A percentile compares a stretch with the other conserved stretches of the same genome.
Conservation (phyloP, 2,797 vertebrate genomes). For the Mycteria americana region DNA sequence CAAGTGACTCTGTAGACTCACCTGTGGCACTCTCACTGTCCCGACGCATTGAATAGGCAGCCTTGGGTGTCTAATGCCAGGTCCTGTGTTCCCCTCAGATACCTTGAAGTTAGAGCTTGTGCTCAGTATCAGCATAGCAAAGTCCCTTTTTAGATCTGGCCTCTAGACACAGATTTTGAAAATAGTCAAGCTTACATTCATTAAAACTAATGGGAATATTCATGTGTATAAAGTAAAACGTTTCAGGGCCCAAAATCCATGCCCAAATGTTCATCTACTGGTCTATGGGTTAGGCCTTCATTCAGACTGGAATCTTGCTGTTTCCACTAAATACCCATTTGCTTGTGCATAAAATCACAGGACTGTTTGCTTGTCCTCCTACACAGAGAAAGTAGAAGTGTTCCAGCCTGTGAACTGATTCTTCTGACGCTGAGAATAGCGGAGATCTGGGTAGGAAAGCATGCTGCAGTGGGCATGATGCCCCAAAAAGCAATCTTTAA, state of each 20-base stretch:
- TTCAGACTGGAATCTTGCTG: background rate
- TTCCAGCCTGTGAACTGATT: background rate
- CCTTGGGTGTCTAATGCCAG: background rate
- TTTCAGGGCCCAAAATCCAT: background rate
- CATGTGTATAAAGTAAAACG: background rate
- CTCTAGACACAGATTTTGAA: background rate
- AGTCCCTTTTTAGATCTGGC: background rate
- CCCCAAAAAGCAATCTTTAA: background rate
- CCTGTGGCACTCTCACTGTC: background rate
- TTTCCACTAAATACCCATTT: background rate
- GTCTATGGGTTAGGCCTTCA: background rate
- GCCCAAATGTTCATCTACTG: background rate
- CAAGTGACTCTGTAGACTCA: background rate
- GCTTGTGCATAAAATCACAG: background rate
- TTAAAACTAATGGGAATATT: background rate
- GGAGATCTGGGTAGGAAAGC: background rate
- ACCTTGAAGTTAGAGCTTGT: background rate
- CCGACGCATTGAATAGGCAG: rapidly evolving
- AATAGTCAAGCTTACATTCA: background rate
- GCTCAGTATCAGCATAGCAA: background rate
- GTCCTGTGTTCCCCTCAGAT: background rate
- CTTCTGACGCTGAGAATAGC: background rate
- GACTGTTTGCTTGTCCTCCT: background rate
- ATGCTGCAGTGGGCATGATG: background rate
- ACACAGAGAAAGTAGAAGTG: background rate